A percentile compares a stretch with the other conserved stretches of the same genome.
phyloP scores from a whole-genome alignment of 2,113 vertebrate species.

The Calonectris borealis region DNA sequence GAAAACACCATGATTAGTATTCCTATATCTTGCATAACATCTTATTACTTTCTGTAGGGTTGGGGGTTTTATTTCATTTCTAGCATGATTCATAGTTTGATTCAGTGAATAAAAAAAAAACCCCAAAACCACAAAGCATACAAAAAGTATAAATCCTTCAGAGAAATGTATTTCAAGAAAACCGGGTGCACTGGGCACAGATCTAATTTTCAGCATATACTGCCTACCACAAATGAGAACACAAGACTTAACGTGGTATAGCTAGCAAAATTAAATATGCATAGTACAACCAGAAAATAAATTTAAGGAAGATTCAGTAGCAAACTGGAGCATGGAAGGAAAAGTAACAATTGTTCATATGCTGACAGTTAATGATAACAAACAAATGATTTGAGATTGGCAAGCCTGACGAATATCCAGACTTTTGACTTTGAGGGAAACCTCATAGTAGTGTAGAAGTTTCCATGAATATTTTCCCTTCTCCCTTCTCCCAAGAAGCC shows the following conservation, averaged over 20 bases:
- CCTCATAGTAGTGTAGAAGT: not conserved
- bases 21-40: not conserved
- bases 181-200: not conserved
- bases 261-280: not conserved
- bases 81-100: not conserved
- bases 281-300: not conserved
- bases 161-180: not conserved
- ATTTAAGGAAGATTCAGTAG: not conserved
- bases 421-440: not conserved
- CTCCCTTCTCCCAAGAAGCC: not conserved
- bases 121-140: not conserved
- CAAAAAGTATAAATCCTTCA: not conserved
- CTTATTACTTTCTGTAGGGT: not conserved
- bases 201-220: not conserved
- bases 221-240: not conserved
- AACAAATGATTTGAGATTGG: not conserved
- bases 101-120: not conserved
- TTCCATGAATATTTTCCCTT: not conserved
- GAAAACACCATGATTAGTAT: not conserved
- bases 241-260: not conserved
- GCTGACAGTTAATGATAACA: not conserved
- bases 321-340: not conserved
- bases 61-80: not conserved
- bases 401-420: not conserved
- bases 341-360: not conserved